Evolutionary conservation across 1,140 invertebrate genomes (phyloP).

Genomic region (Drosophila neocordata): DNA sequence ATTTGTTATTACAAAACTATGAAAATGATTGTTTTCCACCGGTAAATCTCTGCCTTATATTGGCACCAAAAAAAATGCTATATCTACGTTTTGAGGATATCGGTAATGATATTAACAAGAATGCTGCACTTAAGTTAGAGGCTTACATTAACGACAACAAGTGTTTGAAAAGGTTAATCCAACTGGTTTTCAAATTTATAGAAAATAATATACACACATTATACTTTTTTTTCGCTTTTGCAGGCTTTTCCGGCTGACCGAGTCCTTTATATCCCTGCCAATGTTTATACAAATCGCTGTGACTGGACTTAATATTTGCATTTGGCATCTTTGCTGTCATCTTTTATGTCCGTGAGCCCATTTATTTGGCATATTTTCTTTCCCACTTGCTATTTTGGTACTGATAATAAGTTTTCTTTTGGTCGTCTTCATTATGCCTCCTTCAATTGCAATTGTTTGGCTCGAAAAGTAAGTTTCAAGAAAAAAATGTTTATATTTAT

Average conservation of each 20-base stretch:
- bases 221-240: background rate
- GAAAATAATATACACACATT: no score
- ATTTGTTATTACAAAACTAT: slow-evolving; percentile 56
- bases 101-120: slow-evolving; percentile 10
- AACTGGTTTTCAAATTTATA: background rate
- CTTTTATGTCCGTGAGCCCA: slow-evolving; percentile 51
- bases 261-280: slow-evolving; percentile 61
- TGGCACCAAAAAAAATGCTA: slow-evolving; percentile 58
- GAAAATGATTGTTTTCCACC: slow-evolving; percentile 61
- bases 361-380: slow-evolving; percentile 47
- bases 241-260: slow-evolving; percentile 52
- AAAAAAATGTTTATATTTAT: slow-evolving; percentile 52
- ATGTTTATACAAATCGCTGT: slow-evolving; percentile 70
- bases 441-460: slow-evolving; percentile 54
- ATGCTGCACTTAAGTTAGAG: slow-evolving; percentile 42
- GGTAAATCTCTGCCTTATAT: slow-evolving; percentile 54
- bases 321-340: slow-evolving; percentile 48
- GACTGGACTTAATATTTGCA: slow-evolving; percentile 61
- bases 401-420: slow-evolving; percentile 41
- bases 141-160: slow-evolving; percentile 68
- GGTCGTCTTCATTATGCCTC: slow-evolving; percentile 46
- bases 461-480: slow-evolving; percentile 41
- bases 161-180: slow-evolving; percentile 57
- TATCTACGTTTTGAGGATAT: slow-evolving; percentile 47
- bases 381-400: slow-evolving; percentile 57